Base-by-base conservation (phyloP, 2,888 invertebrate genomes). In the Ferrisia virgata region DNA sequence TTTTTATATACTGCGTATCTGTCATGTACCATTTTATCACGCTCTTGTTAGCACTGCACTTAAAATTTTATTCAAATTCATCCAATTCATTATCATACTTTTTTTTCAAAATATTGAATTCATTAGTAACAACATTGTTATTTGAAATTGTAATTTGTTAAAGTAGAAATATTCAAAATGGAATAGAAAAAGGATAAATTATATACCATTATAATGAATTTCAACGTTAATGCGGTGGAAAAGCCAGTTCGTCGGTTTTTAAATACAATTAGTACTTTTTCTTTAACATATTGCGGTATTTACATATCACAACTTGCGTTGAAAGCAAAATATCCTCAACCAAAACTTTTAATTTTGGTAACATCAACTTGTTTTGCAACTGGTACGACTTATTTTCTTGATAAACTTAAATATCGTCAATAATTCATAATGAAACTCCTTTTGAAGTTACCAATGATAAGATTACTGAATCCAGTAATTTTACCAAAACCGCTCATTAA, bases 201-300 rank as follows among this genome's bases (percentile, higher is more conserved):
- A n/a, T n/a, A n/a, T n/a, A n/a, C n/a, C n/a, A 64, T 28, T 28
- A 64, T 1, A 28, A 64, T 64, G 64, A 0, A 2, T 28, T 28
- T 64, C 13, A 64, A 64, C 28, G 64, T 64, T 28, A 64, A 25
- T 18, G 13, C 85, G 18, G 53, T 22, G 31, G 85, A 82, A 83
- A 85, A 80, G 69, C 79, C 84, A 15, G 79, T 80, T 28, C 58
- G 84, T 4, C 79, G 79, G 8, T 84, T 84, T 28, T 40, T 84
- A 11, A 84, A 53, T 22, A 78, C 78, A 31, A 84, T 84, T 0
- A 84, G 84, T 43, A 47, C 69, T 25, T 84, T 84, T 64, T 84
- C 79, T 15, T 22, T 80, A 28, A 39, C 79, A 80, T 84, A 79
- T 40, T 84, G 58, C 22, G 64, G 53, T 15, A 69, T 53, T 18